A percentile compares a stretch with the other conserved stretches of the same genome.
Evolutionary conservation across 2,797 vertebrate genomes (phyloP).

Genomic region (Paguma larvata): DNA sequence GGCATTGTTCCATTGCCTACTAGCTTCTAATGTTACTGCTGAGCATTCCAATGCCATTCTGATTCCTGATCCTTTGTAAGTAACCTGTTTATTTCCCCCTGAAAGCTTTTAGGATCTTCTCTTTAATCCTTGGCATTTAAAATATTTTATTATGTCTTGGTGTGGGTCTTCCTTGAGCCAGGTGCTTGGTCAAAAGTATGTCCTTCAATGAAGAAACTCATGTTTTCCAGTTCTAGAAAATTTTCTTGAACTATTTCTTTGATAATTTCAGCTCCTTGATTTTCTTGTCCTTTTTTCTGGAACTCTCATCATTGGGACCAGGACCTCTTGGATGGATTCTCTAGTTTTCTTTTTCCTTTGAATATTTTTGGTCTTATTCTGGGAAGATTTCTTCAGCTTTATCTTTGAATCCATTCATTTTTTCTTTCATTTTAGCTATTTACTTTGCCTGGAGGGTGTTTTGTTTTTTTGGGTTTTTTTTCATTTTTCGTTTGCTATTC

Average conservation of each 20-base stretch:
- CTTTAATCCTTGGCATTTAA: background rate
- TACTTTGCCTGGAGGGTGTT: background rate
- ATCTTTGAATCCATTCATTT: background rate
- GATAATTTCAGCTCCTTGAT: background rate
- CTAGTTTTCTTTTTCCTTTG: background rate
- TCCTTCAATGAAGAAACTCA: background rate
- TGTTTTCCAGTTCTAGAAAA: constrained; percentile 13
- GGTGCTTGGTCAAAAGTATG: background rate
- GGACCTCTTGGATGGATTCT: background rate
- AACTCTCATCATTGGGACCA: background rate
- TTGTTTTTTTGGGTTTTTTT: background rate
- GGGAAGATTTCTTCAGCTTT: background rate
- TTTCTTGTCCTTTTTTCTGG: background rate
- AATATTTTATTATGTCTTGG: background rate
- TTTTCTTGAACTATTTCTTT: background rate
- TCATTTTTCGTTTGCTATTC: background rate
- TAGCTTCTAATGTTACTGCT: background rate
- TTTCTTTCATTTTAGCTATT: background rate
- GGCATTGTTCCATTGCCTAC: constrained; percentile 36
- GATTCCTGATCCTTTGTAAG: background rate
- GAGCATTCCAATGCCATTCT: constrained; percentile 1
- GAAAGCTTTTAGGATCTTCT: background rate
- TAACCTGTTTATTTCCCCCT: background rate
- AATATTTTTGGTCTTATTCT: background rate
- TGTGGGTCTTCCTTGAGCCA: constrained; percentile 11